Evolutionary conservation across 2,888 invertebrate genomes (phyloP).

Genomic region (Ennomos fuscantarius): DNA sequence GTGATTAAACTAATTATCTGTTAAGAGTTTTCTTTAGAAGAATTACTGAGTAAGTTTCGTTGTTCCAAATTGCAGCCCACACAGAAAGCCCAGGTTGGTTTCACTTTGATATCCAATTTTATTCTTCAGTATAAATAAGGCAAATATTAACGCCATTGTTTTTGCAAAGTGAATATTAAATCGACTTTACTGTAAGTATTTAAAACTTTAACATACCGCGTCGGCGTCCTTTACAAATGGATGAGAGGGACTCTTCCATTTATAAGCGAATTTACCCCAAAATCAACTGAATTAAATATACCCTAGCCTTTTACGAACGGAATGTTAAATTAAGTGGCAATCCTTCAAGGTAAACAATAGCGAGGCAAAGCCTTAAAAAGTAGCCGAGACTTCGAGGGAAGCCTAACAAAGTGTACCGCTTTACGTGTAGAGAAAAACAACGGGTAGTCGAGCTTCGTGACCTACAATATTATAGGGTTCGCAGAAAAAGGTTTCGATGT

Average conservation of each 20-base stretch:
- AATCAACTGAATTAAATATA: conserved; percentile 19
- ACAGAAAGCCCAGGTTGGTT: too few species aligned
- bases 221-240: conserved; percentile 8
- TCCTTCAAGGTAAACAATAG: conserved; percentile 34
- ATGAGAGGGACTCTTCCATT: neutral
- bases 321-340: conserved; percentile 22
- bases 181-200: neutral
- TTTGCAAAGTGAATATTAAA: neutral
- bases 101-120: too few species aligned
- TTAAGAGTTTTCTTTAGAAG: too few species aligned
- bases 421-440: conserved; percentile 38
- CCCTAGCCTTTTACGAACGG: conserved; percentile 13
- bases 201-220: neutral
- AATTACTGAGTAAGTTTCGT: too few species aligned
- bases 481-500: conserved; percentile 6
- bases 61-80: too few species aligned
- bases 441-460: conserved; percentile 31
- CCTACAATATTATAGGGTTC: conserved; percentile 34
- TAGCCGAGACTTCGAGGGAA: conserved; percentile 34
- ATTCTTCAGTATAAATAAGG: too few species aligned
- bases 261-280: conserved; percentile 6
- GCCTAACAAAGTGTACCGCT: conserved; percentile 44
- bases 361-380: conserved; percentile 36
- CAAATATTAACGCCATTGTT: too few species aligned
- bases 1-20: too few species aligned